phyloP scores from a whole-genome alignment of 2,888 invertebrate genomes.

The Meganola albula region DNA sequence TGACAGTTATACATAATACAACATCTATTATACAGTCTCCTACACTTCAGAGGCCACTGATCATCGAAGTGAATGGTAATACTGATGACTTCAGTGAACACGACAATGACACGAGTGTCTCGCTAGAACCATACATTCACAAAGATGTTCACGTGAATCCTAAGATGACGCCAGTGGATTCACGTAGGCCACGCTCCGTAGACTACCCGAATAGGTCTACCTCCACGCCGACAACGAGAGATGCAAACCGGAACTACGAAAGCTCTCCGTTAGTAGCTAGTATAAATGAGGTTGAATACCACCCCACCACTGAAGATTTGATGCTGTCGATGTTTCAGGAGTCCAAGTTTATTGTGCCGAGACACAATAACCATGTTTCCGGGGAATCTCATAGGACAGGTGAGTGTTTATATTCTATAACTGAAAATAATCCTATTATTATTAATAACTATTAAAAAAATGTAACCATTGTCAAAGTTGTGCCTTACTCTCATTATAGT shows the following conservation, averaged over 20 bases:
- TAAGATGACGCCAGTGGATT: constrained; percentile 72
- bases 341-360: constrained; percentile 63
- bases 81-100: constrained; percentile 44
- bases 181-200: constrained; percentile 60
- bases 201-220: constrained; percentile 47
- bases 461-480: too few relatives aligned
- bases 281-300: constrained; percentile 69
- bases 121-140: constrained; percentile 65
- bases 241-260: constrained; percentile 57
- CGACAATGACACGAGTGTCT: constrained; percentile 46
- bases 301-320: constrained; percentile 66
- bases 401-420: constrained; percentile 33
- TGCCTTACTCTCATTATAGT: too few relatives aligned
- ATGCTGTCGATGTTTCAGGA: constrained; percentile 72
- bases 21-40: constrained; percentile 51
- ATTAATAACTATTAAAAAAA: too few relatives aligned
- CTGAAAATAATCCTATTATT: too few relatives aligned
- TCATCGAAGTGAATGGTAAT: constrained; percentile 59
- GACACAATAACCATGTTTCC: constrained; percentile 52
- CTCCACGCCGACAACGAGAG: constrained; percentile 31
- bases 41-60: constrained; percentile 58
- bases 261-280: constrained; percentile 67
- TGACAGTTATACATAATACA: constrained; percentile 48
- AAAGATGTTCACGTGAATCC: constrained; percentile 75
- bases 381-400: constrained; percentile 66